Evolutionary conservation across 2,888 invertebrate genomes (phyloP).

Genomic region (Neuroscelio doddi): DNA sequence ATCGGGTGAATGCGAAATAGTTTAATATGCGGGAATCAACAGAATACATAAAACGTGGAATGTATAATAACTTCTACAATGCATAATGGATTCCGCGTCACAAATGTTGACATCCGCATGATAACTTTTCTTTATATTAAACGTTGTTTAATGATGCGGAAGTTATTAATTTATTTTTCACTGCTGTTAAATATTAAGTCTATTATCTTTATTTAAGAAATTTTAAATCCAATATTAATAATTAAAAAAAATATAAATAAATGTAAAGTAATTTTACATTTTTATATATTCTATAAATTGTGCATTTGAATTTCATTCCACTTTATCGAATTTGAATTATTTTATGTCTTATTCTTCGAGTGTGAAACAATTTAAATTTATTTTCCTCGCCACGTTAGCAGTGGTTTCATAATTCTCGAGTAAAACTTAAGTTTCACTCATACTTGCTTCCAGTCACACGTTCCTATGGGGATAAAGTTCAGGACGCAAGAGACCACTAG

Average conservation of each 20-base stretch:
- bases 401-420: conserved; percentile 36
- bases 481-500: conserved; percentile 21
- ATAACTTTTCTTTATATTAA: conserved; percentile 35
- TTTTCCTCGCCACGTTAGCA: conserved; percentile 31
- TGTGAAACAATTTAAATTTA: conserved; percentile 40
- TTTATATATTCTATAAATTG: too few species aligned
- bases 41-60: conserved; percentile 45
- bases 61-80: conserved; percentile 42
- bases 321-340: conserved; percentile 23
- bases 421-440: conserved; percentile 34
- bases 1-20: conserved; percentile 33
- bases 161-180: conserved; percentile 26
- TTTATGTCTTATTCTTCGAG: conserved; percentile 13
- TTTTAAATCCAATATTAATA: too few species aligned
- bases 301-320: background rate
- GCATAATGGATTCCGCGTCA: conserved; percentile 42
- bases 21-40: conserved; percentile 45
- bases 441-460: conserved; percentile 26
- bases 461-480: conserved; percentile 28
- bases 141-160: conserved; percentile 30
- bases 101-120: conserved; percentile 37
- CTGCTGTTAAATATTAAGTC: too few species aligned
- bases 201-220: too few species aligned
- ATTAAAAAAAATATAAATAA: background rate
- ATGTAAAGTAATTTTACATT: too few species aligned